Conservation (phyloP, 2,888 invertebrate genomes). For the Amblyteles armatorius region DNA sequence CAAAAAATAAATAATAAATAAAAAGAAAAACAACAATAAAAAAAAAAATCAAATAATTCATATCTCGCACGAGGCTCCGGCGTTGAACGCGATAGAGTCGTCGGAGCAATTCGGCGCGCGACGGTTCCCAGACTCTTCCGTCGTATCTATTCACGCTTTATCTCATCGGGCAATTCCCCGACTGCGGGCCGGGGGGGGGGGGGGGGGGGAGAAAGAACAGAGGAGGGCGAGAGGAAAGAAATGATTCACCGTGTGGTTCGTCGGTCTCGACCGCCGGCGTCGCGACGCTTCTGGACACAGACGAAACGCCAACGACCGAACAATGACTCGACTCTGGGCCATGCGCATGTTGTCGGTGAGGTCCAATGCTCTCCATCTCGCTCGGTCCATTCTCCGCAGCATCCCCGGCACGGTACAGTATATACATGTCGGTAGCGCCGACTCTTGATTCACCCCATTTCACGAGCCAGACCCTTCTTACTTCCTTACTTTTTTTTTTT, state of each 20-base stretch:
- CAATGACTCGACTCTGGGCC: slow-evolving; percentile 69
- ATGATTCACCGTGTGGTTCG: slow-evolving; percentile 58
- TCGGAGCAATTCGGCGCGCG: slow-evolving; percentile 25
- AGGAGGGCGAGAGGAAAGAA: slow-evolving; percentile 43
- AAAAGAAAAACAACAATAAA: no score
- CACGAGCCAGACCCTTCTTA: slow-evolving; percentile 60
- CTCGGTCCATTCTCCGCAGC: slow-evolving; percentile 40
- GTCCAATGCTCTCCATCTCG: slow-evolving; percentile 42
- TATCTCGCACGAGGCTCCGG: background rate
- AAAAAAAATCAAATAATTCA: background rate
- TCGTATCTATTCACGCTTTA: slow-evolving; percentile 43
- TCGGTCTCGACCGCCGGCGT: slow-evolving; percentile 10
- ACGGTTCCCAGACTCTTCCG: slow-evolving; percentile 38
- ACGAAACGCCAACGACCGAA: slow-evolving; percentile 68
- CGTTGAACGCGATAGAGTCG: background rate
- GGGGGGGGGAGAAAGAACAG: slow-evolving; percentile 12
- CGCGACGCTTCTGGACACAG: slow-evolving; percentile 57
- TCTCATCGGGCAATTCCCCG: slow-evolving; percentile 48
- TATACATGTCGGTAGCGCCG: background rate
- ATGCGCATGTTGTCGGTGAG: slow-evolving; percentile 41
- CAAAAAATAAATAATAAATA: no score
- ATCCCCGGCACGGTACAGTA: slow-evolving; percentile 16
- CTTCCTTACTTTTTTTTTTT: slow-evolving; percentile 19
- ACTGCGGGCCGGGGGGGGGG: background rate
- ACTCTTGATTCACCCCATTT: slow-evolving; percentile 57